Evolutionary conservation across 2,888 invertebrate genomes (phyloP).

Genomic region (Dryobotodes eremita): DNA sequence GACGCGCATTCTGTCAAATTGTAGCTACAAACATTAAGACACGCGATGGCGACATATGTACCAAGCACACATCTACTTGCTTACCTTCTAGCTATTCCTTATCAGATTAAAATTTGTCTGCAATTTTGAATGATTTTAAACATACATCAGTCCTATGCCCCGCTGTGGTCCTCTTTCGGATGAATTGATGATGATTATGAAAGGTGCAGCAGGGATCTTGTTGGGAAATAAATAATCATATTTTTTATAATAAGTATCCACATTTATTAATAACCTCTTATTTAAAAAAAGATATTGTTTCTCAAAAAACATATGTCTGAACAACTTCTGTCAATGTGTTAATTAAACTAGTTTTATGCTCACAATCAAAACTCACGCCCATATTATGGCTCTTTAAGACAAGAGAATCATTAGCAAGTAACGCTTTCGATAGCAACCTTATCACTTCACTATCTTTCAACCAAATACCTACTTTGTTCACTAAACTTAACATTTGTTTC

Average conservation of each 20-base stretch:
- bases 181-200: not conserved
- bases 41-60: conserved; percentile 31
- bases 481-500: conserved; percentile 78
- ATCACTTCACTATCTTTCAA: conserved; percentile 73
- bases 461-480: conserved; percentile 72
- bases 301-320: conserved; percentile 71
- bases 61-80: not conserved
- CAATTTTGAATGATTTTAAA: not conserved
- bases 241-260: not conserved
- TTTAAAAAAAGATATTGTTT: conserved; percentile 2
- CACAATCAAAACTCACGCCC: conserved; percentile 47
- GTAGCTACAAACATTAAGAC: conserved; percentile 24
- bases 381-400: conserved; percentile 76
- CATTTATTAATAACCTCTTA: conserved; percentile 34
- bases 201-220: not conserved
- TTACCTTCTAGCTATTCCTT: not conserved
- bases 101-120: not conserved
- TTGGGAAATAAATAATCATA: conserved; percentile 6
- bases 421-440: conserved; percentile 76
- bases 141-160: not conserved
- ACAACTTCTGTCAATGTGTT: conserved; percentile 75
- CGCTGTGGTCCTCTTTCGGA: not conserved
- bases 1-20: conserved; percentile 41
- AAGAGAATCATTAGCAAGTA: conserved; percentile 74
- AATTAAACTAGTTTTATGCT: conserved; percentile 68